Conservation (phyloP, 2,797 vertebrate species). For the Discoglossus pictus region DNA sequence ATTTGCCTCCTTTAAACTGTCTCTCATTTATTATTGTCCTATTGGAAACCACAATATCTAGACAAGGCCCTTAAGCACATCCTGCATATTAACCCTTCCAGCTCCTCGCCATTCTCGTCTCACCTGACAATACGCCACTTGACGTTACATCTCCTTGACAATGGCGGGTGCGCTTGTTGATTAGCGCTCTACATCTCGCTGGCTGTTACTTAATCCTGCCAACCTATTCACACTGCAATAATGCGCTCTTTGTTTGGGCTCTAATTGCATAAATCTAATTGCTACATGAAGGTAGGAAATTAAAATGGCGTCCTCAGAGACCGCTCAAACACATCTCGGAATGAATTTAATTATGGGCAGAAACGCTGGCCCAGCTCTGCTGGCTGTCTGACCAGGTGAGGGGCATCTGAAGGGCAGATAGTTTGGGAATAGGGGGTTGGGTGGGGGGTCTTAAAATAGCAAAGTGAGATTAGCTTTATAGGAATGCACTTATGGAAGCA, state of each 20-base stretch:
- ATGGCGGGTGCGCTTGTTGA: background rate
- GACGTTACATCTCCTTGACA: conserved; percentile 50
- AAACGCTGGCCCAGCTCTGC: conserved; percentile 34
- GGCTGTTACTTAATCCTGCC: conserved; percentile 44
- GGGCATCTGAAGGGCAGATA: conserved; percentile 23
- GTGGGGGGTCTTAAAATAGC: background rate
- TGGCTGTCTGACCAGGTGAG: conserved; percentile 13
- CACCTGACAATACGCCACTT: conserved; percentile 27
- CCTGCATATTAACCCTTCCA: too few species aligned
- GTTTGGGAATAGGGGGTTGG: conserved; percentile 2
- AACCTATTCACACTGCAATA: conserved; percentile 49
- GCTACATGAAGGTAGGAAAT: conserved; percentile 57
- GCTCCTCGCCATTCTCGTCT: too few species aligned
- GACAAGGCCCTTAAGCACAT: too few species aligned
- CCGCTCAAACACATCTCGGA: conserved; percentile 52
- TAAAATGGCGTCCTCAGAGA: conserved; percentile 60
- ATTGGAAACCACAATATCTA: too few species aligned
- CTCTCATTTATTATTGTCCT: conserved; percentile 13
- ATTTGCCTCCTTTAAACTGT: too few species aligned
- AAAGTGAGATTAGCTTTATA: too few species aligned
- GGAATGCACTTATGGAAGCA: too few species aligned
- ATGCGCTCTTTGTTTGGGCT: conserved; percentile 52
- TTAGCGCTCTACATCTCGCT: conserved; percentile 51
- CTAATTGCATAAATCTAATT: conserved; percentile 57
- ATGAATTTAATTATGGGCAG: conserved; percentile 59